These are phyloP conservation scores for Archilochus colubris DNA, from an alignment of 2,113 vertebrate species.

Conservation along the genomic window DNA sequence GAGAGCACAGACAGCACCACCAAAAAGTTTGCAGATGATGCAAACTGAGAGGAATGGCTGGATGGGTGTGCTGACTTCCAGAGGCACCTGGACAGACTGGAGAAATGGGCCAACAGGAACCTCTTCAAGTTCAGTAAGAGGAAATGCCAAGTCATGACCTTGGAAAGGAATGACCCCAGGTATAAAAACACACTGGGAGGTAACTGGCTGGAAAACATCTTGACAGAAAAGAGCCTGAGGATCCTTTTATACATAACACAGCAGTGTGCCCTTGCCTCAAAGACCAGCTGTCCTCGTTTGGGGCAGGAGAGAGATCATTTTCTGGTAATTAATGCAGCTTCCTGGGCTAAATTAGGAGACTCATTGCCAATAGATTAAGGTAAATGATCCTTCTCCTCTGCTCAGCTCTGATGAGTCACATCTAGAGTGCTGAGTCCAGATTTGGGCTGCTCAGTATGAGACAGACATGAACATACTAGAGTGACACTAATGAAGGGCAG, in stretches of 20 bases:
- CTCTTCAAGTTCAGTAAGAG: neutral
- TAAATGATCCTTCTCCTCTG: neutral
- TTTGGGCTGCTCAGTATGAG: neutral
- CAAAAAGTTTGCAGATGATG: neutral
- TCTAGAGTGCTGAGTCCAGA: neutral
- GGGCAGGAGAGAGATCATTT: no score
- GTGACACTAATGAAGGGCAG: rapidly evolving
- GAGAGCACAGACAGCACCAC: neutral
- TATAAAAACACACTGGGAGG: neutral
- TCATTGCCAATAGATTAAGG: rapidly evolving
- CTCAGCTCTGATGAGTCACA: neutral
- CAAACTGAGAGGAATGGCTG: neutral
- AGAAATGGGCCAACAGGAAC: neutral
- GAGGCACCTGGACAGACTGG: neutral
- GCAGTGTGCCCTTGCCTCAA: neutral
- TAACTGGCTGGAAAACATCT: rapidly evolving
- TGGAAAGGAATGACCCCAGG: neutral
- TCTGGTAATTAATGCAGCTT: no score
- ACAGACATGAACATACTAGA: neutral
- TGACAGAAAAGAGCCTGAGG: neutral
- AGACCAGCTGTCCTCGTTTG: neutral
- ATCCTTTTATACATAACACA: neutral
- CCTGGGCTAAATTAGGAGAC: neutral
- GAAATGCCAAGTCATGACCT: neutral
- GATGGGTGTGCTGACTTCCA: neutral